Conservation (phyloP, 2,888 invertebrate genomes). For the Spatulosminthurus flaviceps region DNA sequence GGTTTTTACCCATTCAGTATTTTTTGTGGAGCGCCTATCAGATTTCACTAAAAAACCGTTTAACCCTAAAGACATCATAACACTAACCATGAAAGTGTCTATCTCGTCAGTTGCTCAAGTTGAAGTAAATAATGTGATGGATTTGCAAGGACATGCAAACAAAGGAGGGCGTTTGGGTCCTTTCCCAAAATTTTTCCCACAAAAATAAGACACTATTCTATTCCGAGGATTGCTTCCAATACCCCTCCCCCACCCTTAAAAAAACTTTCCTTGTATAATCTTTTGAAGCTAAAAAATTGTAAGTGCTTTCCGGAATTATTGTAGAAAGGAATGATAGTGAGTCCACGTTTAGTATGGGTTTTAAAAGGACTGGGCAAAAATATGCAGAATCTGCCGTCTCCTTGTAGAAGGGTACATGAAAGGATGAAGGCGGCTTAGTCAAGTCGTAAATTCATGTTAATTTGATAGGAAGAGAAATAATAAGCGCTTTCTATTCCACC, state of each 20-base stretch:
- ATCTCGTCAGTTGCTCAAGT: neutral
- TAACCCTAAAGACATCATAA: constrained; percentile 31
- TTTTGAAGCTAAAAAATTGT: neutral
- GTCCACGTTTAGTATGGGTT: no score
- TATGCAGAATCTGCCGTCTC: neutral
- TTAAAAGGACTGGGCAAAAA: neutral
- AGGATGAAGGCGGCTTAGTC: constrained; percentile 26
- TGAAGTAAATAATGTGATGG: no score
- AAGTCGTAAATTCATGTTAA: constrained; percentile 41
- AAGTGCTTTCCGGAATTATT: no score
- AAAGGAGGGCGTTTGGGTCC: no score
- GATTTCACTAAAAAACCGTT: constrained; percentile 23
- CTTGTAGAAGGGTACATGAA: neutral
- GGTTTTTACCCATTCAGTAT: no score
- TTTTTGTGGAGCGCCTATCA: neutral
- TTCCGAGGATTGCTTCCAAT: no score
- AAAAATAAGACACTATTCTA: no score
- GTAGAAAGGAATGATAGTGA: no score
- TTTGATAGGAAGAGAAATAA: constrained; percentile 41
- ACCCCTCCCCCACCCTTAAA: no score
- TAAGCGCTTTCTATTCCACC: constrained; percentile 40
- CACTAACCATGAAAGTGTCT: constrained; percentile 21
- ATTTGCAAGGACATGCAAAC: no score
- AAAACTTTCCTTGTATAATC: neutral
- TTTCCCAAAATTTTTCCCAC: no score